A percentile compares a stretch with the other conserved stretches of the same genome.
These are phyloP conservation scores for Ceratitis capitata DNA, from an alignment of 1,140 invertebrate species.

Conservation along the genomic window DNA sequence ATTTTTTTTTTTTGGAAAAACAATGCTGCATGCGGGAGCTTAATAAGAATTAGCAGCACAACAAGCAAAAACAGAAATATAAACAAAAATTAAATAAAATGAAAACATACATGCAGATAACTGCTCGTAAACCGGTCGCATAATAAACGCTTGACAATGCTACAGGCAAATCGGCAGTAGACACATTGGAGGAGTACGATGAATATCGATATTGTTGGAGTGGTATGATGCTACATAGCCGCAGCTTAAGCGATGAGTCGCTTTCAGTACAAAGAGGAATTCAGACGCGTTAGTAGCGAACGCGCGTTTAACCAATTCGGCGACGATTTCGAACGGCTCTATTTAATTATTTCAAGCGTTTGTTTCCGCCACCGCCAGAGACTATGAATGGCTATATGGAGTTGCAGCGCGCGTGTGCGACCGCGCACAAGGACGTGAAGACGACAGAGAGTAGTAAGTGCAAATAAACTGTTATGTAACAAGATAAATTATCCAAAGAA, in stretches of 20 bases:
- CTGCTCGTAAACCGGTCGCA: background rate
- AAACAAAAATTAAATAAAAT: too few relatives aligned
- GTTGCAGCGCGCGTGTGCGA: background rate
- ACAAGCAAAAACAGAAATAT: background rate
- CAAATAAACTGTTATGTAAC: too few relatives aligned
- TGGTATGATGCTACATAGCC: background rate
- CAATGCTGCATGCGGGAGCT: background rate
- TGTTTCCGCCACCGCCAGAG: background rate
- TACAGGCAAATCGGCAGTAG: background rate
- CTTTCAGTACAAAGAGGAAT: background rate
- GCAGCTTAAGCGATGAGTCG: background rate
- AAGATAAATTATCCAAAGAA: background rate
- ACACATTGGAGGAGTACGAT: background rate
- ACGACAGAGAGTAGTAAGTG: background rate
- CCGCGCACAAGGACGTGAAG: background rate
- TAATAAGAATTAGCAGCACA: background rate
- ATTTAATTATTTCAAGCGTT: background rate
- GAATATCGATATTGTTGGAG: background rate
- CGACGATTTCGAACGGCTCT: background rate
- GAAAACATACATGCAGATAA: background rate
- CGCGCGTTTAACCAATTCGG: background rate
- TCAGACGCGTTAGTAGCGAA: background rate
- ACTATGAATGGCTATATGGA: background rate
- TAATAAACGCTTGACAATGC: constrained; percentile 1
- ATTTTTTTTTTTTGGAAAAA: background rate